These are phyloP conservation scores for Oscheius onirici DNA, from an alignment of 2,888 invertebrate genomes.

Conservation along the genomic window DNA sequence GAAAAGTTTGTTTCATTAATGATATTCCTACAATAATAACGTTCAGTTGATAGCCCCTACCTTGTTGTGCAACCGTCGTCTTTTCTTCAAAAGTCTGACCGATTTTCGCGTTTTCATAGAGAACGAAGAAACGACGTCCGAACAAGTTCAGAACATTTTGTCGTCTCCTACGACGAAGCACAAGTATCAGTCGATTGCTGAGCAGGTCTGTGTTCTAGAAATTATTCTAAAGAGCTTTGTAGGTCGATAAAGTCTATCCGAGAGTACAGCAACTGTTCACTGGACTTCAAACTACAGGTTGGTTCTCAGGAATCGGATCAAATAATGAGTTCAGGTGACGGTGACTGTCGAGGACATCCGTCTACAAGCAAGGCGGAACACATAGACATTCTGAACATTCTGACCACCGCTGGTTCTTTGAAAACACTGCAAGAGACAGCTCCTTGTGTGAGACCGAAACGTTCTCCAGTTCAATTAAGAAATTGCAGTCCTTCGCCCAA, in stretches of 20 bases:
- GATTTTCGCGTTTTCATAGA: conserved; percentile 47
- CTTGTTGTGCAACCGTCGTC: conserved; percentile 62
- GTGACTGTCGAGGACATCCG: conserved; percentile 31
- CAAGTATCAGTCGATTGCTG: neutral
- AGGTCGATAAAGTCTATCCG: conserved; percentile 9
- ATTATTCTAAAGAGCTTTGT: neutral
- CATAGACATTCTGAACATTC: neutral
- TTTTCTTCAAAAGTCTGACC: conserved; percentile 52
- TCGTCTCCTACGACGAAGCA: neutral
- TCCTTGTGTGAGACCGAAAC: conserved; percentile 52
- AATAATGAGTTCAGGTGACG: conserved; percentile 10
- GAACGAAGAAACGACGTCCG: conserved; percentile 12
- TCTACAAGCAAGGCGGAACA: neutral
- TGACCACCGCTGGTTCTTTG: conserved; percentile 32
- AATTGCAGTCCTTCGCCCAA: conserved; percentile 4
- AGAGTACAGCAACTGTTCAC: conserved; percentile 12
- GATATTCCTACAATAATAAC: neutral
- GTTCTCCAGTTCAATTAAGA: neutral
- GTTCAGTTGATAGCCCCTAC: conserved; percentile 52
- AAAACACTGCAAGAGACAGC: conserved; percentile 40
- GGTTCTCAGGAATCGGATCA: neutral
- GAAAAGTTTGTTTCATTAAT: conserved; percentile 17
- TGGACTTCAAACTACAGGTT: neutral
- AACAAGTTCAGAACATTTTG: neutral
- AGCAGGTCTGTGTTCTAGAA: neutral